A percentile compares a stretch with the other conserved stretches of the same genome.
phyloP scores from a whole-genome alignment of 2,888 invertebrate genomes.

The Drosophila phalerata region DNA sequence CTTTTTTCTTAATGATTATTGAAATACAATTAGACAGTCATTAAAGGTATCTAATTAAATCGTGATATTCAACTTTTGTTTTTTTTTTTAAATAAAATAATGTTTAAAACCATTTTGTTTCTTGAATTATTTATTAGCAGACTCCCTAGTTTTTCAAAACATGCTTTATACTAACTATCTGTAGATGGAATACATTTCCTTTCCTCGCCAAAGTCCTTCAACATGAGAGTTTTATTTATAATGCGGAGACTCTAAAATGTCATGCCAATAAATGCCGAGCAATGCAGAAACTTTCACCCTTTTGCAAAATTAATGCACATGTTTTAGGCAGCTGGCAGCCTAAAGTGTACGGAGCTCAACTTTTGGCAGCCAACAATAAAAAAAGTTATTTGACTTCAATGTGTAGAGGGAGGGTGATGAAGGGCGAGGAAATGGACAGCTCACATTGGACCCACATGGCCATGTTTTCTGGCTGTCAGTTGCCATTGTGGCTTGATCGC shows the following conservation, averaged over 20 bases:
- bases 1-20: too few species aligned
- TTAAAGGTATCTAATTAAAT: too few species aligned
- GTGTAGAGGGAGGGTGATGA: not conserved
- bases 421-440: conserved; percentile 3
- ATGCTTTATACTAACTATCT: conserved; percentile 18
- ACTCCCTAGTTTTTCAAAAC: not conserved
- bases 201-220: conserved; percentile 14
- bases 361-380: conserved; percentile 23
- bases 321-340: conserved; percentile 40
- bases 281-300: conserved; percentile 31
- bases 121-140: too few species aligned
- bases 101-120: too few species aligned
- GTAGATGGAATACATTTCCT: not conserved
- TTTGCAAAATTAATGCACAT: conserved; percentile 68
- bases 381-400: conserved; percentile 13
- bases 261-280: conserved; percentile 24
- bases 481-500: conserved; percentile 46
- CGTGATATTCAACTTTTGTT: too few species aligned
- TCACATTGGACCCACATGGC: conserved; percentile 34
- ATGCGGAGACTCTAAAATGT: conserved; percentile 36
- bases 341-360: conserved; percentile 8
- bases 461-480: conserved; percentile 42
- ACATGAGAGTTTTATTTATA: conserved; percentile 53
- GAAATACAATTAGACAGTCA: too few species aligned
- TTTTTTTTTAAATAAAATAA: too few species aligned